Conservation (phyloP, 2,888 invertebrate species). For the Parnassius smintheus region DNA sequence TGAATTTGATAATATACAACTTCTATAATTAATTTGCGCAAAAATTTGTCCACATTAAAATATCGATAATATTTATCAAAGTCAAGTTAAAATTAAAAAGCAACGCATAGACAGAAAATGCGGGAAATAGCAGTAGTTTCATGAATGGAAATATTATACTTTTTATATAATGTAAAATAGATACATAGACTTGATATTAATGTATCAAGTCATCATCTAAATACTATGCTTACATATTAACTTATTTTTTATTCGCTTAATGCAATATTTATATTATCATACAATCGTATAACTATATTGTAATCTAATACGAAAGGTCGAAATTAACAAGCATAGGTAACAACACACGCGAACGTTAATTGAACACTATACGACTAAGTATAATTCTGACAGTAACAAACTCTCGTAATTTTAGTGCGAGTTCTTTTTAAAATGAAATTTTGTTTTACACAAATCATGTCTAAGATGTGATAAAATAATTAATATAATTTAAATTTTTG, state of each 20-base stretch:
- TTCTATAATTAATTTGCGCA: slow-evolving; percentile 7
- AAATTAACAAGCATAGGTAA: slow-evolving; percentile 20
- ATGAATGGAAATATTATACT: too few relatives aligned
- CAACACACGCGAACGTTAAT: slow-evolving; percentile 7
- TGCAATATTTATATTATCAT: slow-evolving; percentile 31
- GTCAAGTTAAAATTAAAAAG: slow-evolving; percentile 15
- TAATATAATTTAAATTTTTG: too few relatives aligned
- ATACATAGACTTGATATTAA: too few relatives aligned
- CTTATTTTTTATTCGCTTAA: too few relatives aligned
- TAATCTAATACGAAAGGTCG: slow-evolving; percentile 34
- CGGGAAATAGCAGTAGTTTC: too few relatives aligned
- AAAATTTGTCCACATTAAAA: slow-evolving; percentile 1
- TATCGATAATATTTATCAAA: slow-evolving; percentile 20
- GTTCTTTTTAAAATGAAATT: not conserved
- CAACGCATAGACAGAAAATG: too few relatives aligned
- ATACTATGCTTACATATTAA: too few relatives aligned
- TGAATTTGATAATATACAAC: slow-evolving; percentile 12
- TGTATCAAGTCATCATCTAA: too few relatives aligned
- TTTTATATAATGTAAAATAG: too few relatives aligned
- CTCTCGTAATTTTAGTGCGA: not conserved
- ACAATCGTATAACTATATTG: slow-evolving; percentile 31
- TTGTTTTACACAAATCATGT: not conserved
- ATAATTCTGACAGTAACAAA: not conserved
- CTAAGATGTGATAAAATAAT: too few relatives aligned
- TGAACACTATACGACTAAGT: not conserved